Evolutionary conservation across 1,140 invertebrate species (phyloP).

Genomic region (Carposina sasakii): DNA sequence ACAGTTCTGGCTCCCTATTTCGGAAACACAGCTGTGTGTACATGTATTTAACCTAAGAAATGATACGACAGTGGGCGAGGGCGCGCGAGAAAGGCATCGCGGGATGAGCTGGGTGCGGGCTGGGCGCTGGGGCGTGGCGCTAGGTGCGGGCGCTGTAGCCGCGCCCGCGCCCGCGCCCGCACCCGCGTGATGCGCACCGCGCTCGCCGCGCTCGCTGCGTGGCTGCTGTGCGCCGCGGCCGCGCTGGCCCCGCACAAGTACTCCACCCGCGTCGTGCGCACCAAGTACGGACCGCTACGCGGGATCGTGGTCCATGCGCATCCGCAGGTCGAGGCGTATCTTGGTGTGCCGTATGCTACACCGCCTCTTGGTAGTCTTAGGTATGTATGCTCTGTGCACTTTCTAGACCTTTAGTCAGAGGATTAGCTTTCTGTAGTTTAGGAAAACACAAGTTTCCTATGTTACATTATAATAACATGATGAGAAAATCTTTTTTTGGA

Average conservation of each 20-base stretch:
- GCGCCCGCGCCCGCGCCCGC: conserved; percentile 42
- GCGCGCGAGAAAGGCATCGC: conserved; percentile 27
- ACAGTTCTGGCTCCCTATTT: no score
- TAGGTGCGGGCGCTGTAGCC: conserved; percentile 35
- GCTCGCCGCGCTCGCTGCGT: conserved; percentile 62
- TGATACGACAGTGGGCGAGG: conserved; percentile 40
- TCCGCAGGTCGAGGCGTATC: conserved; percentile 92
- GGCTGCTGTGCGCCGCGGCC: conserved; percentile 67
- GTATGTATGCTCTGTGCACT: conserved; percentile 42
- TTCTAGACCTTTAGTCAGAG: no score
- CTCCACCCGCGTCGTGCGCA: conserved; percentile 85
- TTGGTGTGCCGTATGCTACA: conserved; percentile 93
- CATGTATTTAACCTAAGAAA: background rate
- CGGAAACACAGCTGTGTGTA: background rate
- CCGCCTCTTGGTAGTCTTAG: conserved; percentile 70
- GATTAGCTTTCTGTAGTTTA: no score
- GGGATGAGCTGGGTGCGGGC: conserved; percentile 35
- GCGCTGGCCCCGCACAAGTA: conserved; percentile 78
- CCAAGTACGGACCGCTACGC: conserved; percentile 89
- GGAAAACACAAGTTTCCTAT: no score
- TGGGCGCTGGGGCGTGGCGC: conserved; percentile 40
- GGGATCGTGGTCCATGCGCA: conserved; percentile 86
- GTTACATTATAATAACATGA: no score
- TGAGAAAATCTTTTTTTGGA: no score
- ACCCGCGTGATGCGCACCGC: conserved; percentile 57